Base-by-base conservation (phyloP, 1,140 invertebrate species). In the Mya arenaria region DNA sequence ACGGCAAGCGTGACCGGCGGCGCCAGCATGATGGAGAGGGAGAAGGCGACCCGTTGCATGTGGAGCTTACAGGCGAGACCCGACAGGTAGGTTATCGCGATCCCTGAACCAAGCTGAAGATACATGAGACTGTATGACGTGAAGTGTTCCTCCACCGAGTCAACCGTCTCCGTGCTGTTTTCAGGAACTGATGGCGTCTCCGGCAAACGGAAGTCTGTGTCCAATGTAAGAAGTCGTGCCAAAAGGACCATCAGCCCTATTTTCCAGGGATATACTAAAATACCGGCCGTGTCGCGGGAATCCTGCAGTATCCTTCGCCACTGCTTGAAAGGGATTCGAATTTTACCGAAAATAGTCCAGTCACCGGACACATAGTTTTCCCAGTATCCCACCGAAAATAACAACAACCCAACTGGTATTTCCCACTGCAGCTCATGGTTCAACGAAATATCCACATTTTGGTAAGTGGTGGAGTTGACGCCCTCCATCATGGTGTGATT, bases 381-480 rank as follows among this genome's bases (percentile, higher is more conserved):
- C 98, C 98, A 99, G 97, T 98, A 99, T 32, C 97, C 96, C 36
- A 97, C 95, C 4, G 98, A 99, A 37, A 97, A 96, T 62, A 98
- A 94, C 32, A 98, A 92, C 6, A 97, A 94, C 0, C 97, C 94
- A 0, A 97, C 92, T 0, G 98, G 97, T 71, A 98, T 96, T 5
- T 97, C 94, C 97, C 97, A 98, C 19, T 77, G 78, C 4, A 79
- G 60, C 30, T 56, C 44, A 15, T 63, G 34, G 8, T 32, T 28
- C 23, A 83, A 62, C 17, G 65, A 71, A 0, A 85, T 63, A 5
- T 25, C 15, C 17, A 83, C 84, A 17, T 74, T 72, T n/a, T 37
- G 25, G 17, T 68, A 82, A 19, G 74, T 84, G 4, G 83, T 86
- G 28, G 65, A 66, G 30, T 88, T 86, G 60, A 86, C 52, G 23